phyloP scores from a whole-genome alignment of 1,140 invertebrate species.

The Aphelinus atriplicis region DNA sequence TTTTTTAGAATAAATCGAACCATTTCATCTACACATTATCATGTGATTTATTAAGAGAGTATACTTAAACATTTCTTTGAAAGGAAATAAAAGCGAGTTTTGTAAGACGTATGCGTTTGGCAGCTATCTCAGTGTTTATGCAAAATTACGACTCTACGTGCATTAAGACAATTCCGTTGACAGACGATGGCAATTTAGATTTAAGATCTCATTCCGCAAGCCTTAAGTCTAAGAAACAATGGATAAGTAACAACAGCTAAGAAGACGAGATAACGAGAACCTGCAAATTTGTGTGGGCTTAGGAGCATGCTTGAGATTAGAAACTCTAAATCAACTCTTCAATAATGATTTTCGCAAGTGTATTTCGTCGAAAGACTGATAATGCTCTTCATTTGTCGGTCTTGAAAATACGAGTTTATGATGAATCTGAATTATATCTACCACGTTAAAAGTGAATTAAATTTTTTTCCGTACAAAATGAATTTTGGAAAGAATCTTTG shows the following conservation, averaged over 20 bases:
- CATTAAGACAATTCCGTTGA: constrained; percentile 41
- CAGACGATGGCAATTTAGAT: constrained; percentile 64
- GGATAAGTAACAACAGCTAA: constrained; percentile 60
- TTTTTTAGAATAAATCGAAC: too few relatives aligned
- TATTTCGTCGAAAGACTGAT: too few relatives aligned
- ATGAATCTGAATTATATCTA: too few relatives aligned
- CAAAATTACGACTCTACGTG: background rate
- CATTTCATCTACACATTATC: too few relatives aligned
- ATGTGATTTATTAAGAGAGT: too few relatives aligned
- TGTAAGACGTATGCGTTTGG: background rate
- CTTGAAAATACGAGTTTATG: too few relatives aligned
- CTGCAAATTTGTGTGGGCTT: constrained; percentile 52
- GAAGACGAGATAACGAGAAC: constrained; percentile 55
- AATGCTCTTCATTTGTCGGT: too few relatives aligned
- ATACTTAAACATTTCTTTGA: too few relatives aligned
- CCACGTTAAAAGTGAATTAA: too few relatives aligned
- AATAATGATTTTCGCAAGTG: background rate
- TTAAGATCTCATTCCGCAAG: constrained; percentile 58
- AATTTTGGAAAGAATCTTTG: too few relatives aligned
- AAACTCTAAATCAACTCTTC: constrained; percentile 52
- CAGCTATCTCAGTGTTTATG: background rate
- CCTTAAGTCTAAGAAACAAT: constrained; percentile 55
- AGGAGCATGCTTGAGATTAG: constrained; percentile 56
- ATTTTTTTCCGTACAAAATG: too few relatives aligned
- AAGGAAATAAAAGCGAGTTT: too few relatives aligned